A percentile compares a stretch with the other conserved stretches of the same genome.
phyloP scores from a whole-genome alignment of 1,140 invertebrate genomes.

The Mactra quadrangularis region DNA sequence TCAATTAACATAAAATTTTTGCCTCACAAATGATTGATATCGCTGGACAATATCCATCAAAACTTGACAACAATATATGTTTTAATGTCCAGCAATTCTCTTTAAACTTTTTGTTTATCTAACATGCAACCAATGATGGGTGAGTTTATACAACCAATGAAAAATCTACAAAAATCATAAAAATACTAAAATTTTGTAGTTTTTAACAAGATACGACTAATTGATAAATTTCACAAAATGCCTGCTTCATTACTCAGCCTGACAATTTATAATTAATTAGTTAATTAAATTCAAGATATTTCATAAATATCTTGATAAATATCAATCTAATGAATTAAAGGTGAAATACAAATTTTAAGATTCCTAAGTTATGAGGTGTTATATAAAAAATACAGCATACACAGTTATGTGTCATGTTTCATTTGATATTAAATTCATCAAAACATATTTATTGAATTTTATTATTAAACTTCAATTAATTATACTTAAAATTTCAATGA shows the following conservation, averaged over 20 bases:
- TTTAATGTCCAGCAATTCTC: slow-evolving; percentile 43
- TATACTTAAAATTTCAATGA: too few relatives aligned
- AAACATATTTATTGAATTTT: neutral
- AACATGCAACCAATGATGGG: too few relatives aligned
- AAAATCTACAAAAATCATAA: too few relatives aligned
- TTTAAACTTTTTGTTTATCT: slow-evolving; percentile 37
- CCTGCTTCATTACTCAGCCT: slow-evolving; percentile 32
- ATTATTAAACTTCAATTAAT: too few relatives aligned
- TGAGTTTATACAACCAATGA: too few relatives aligned
- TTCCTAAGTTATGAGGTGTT: slow-evolving; percentile 13
- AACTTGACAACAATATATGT: slow-evolving; percentile 28
- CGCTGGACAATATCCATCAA: slow-evolving; percentile 43
- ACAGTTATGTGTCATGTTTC: neutral
- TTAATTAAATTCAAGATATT: slow-evolving; percentile 56
- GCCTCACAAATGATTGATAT: slow-evolving; percentile 30
- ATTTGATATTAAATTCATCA: neutral
- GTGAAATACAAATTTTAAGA: slow-evolving; percentile 20
- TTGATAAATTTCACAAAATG: slow-evolving; percentile 25
- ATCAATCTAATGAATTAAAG: slow-evolving; percentile 22
- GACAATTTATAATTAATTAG: slow-evolving; percentile 56
- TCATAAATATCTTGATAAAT: slow-evolving; percentile 27
- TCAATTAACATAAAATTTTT: slow-evolving; percentile 55
- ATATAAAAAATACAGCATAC: neutral
- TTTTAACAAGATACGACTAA: slow-evolving; percentile 20
- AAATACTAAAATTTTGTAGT: too few relatives aligned